Evolutionary conservation across 92 coral and sea anemone species (phyloP).

Genomic region (Bergia sp.): DNA sequence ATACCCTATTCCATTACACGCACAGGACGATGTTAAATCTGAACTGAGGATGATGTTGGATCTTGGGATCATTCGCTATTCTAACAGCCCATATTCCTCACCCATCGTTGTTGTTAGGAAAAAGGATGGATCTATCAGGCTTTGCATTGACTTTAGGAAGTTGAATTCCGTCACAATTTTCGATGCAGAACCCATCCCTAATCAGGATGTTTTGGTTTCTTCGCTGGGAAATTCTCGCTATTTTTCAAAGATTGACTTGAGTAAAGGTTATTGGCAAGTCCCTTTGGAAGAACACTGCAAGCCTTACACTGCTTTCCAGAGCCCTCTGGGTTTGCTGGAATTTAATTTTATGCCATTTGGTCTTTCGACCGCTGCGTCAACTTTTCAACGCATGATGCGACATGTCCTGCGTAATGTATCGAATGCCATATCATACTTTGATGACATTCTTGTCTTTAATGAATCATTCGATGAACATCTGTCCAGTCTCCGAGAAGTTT

Average conservation of each 20-base stretch:
- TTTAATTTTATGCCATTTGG: slow-evolving; percentile 49
- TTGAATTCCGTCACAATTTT: slow-evolving; percentile 34
- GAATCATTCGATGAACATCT: not conserved
- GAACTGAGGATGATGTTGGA: slow-evolving; percentile 27
- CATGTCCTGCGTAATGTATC: not conserved
- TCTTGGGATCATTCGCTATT: slow-evolving; percentile 28
- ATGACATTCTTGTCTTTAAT: slow-evolving; percentile 9
- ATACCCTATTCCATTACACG: too few species aligned
- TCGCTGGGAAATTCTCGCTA: slow-evolving; percentile 24
- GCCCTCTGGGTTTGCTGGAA: slow-evolving; percentile 36
- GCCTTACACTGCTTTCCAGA: too few species aligned
- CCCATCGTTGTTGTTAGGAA: slow-evolving; percentile 46
- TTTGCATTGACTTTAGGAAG: slow-evolving; percentile 56
- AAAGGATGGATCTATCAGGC: slow-evolving; percentile 47
- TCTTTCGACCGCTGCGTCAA: slow-evolving; percentile 32
- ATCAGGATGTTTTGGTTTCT: slow-evolving; percentile 20
- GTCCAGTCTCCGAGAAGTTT: not conserved
- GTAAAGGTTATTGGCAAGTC: too few species aligned
- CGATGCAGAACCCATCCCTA: slow-evolving; percentile 59
- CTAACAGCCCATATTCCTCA: slow-evolving; percentile 49
- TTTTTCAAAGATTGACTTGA: too few species aligned
- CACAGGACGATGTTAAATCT: slow-evolving; percentile 5
- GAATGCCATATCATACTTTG: not conserved
- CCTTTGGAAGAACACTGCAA: too few species aligned
- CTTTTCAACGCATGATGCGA: slow-evolving; percentile 51